phyloP scores from a whole-genome alignment of 1,140 invertebrate genomes.

The Camponotus pennsylvanicus region DNA sequence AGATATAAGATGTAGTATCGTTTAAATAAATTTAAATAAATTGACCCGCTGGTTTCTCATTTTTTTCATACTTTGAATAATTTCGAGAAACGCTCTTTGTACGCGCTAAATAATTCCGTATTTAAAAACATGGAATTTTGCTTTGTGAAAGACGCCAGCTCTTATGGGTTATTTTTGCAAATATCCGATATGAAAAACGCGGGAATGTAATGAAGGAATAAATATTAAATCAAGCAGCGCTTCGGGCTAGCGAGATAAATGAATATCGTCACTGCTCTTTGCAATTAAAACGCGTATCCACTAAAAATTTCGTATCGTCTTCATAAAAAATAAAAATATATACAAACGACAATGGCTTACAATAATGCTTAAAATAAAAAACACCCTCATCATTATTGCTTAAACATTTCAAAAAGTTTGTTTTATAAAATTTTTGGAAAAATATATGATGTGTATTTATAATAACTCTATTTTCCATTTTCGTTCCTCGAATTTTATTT shows the following conservation, averaged over 20 bases:
- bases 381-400: neutral
- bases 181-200: slow-evolving; percentile 36
- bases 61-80: slow-evolving; percentile 14
- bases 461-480: neutral
- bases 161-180: slow-evolving; percentile 40
- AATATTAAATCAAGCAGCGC: slow-evolving; percentile 57
- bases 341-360: slow-evolving; percentile 17
- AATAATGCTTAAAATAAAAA: neutral
- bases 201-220: slow-evolving; percentile 38
- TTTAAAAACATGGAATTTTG: slow-evolving; percentile 62
- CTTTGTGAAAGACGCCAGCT: slow-evolving; percentile 42
- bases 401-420: neutral
- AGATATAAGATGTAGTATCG: slow-evolving; percentile 39
- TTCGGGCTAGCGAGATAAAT: slow-evolving; percentile 14
- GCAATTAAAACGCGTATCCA: neutral
- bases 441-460: neutral
- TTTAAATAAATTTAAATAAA: slow-evolving; percentile 63
- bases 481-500: neutral
- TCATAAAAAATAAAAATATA: neutral
- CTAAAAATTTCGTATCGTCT: slow-evolving; percentile 30
- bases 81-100: neutral
- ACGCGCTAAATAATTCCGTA: slow-evolving; percentile 50
- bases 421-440: neutral
- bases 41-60: slow-evolving; percentile 13
- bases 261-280: neutral